Conservation (phyloP, 2,797 vertebrate species). For the Naso thynnoides region DNA sequence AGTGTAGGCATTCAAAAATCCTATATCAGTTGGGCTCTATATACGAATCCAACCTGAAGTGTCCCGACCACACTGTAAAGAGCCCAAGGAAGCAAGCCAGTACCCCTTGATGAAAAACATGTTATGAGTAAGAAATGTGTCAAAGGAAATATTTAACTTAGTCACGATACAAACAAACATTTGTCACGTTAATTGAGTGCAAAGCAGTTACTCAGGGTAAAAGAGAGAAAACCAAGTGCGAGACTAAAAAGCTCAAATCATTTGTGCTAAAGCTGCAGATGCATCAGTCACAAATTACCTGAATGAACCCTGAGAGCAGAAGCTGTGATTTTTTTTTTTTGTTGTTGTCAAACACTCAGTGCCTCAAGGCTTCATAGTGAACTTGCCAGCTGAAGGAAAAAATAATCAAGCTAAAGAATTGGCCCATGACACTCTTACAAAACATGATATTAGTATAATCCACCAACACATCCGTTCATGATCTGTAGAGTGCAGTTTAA, state of each 20-base stretch:
- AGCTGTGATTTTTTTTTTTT: not conserved
- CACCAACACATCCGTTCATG: too few species aligned
- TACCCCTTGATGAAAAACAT: too few species aligned
- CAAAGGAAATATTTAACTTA: not conserved
- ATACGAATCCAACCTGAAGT: not conserved
- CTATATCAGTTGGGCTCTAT: too few species aligned
- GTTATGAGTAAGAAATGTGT: too few species aligned
- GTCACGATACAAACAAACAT: not conserved
- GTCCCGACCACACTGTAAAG: not conserved
- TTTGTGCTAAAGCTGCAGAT: not conserved
- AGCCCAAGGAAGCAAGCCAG: not conserved
- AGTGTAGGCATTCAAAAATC: too few species aligned
- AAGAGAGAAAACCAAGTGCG: too few species aligned
- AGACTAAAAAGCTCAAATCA: too few species aligned
- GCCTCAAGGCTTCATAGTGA: not conserved
- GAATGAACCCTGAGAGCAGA: not conserved
- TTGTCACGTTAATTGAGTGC: not conserved
- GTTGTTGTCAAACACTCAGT: not conserved
- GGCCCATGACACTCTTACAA: not conserved
- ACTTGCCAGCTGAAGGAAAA: not conserved
- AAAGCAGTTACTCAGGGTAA: not conserved
- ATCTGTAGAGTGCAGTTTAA: too few species aligned
- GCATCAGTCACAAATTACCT: not conserved
- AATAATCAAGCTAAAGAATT: not conserved
- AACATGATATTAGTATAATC: too few species aligned